These are phyloP conservation scores for Isichthys henryi DNA, from an alignment of 2,113 vertebrate genomes.

Conservation along the genomic window DNA sequence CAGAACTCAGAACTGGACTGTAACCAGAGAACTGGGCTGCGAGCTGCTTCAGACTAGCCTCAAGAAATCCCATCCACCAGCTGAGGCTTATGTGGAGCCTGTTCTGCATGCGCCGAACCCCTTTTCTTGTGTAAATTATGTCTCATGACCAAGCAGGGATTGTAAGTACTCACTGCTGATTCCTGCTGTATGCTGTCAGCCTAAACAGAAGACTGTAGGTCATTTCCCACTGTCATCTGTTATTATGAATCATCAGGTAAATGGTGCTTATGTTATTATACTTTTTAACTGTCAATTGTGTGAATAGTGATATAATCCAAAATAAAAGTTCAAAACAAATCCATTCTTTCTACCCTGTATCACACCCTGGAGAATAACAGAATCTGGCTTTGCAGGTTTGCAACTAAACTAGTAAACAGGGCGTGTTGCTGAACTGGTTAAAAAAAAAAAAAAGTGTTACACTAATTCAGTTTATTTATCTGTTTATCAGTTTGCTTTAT, in stretches of 20 bases:
- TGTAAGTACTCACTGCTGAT: neutral
- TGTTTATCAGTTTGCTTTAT: neutral
- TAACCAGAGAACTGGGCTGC: neutral
- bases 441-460: neutral
- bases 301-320: neutral
- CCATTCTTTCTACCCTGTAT: neutral
- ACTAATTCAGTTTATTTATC: neutral
- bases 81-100: neutral
- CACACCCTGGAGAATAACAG: neutral
- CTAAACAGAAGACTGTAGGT: neutral
- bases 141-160: neutral
- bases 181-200: neutral
- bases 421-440: neutral
- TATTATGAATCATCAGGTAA: neutral
- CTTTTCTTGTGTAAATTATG: neutral
- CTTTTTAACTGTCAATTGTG: neutral
- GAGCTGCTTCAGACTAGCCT: neutral
- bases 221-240: neutral
- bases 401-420: neutral
- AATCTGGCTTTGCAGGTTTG: neutral
- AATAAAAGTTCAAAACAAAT: neutral
- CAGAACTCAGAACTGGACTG: neutral
- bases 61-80: neutral
- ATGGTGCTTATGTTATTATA: neutral
- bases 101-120: neutral